Base-by-base conservation (phyloP, 2,888 invertebrate species). In the Ceratothoa steindachneri region DNA sequence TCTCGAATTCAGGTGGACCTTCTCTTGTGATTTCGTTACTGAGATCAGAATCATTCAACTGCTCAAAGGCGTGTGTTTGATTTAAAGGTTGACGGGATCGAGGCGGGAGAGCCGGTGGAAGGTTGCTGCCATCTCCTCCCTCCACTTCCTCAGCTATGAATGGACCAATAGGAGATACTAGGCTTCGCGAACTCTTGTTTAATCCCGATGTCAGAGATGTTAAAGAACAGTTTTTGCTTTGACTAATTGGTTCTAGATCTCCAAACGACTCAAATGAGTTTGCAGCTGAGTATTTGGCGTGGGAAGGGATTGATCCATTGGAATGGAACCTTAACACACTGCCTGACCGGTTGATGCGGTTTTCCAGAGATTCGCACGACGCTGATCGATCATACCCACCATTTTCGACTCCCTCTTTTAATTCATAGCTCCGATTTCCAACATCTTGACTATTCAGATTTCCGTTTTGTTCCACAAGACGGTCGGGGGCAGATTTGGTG, bases 401-500 rank as follows among this genome's bases (percentile, higher is more conserved):
- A 24, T 64, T 71, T 4, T 27, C 70, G 51, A 67, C 68, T 5
- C 71, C 64, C 4, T 67, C 67, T 60, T 55, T 55, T 2, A 53
- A 30, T 52, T 79, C 76, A 19, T 69, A 65, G 41, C 75, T 79
- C 19, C 55, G 55, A 55, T 55, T 55, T 9, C 7, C 7, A 19
- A 19, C 19, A 12, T 22, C 24, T 19, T 22, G 5, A 5, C 24
- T 22, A 55, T 55, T 55, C 24, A 5, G 15, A 22, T 55, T 22
- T 22, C 72, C 76, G 66, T 76, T 79, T 30, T 73, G 53, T 22
- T 79, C 74, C 27, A 76, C 73, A 12, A 81, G 76, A 55, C 77
- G 80, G 53, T 81, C 82, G 4, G 81, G 81, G 2, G 81, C 81
- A 4, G 81, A 81, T 60, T 81, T 81, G 51, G 82, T 81, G 60